phyloP scores from a whole-genome alignment of 1,140 invertebrate genomes.

The Diorhabda carinulata region DNA sequence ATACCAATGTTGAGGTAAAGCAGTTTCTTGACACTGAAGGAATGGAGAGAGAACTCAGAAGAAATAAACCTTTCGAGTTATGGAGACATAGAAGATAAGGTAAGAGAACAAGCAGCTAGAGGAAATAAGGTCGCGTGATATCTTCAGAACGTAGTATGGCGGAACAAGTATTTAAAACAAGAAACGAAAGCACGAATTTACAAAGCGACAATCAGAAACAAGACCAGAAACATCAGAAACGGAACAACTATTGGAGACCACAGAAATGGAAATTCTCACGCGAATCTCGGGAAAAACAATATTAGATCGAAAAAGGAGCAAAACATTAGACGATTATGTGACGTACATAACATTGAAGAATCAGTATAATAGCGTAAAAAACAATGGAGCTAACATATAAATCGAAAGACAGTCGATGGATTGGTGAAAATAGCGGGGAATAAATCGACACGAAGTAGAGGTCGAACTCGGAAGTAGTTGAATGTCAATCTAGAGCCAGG shows the following conservation, averaged over 20 bases:
- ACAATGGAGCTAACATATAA: not conserved
- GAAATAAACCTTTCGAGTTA: too few species aligned
- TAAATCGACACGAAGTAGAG: too few species aligned
- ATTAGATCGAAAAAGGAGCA: not conserved
- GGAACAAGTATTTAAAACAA: not conserved
- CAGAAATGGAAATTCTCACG: not conserved
- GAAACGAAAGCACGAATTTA: slow-evolving; percentile 20
- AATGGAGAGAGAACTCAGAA: too few species aligned
- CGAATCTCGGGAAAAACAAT: not conserved
- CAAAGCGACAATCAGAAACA: not conserved
- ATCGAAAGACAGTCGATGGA: not conserved
- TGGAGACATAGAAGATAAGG: too few species aligned
- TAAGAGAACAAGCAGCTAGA: too few species aligned
- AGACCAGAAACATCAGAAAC: not conserved
- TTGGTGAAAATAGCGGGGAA: not conserved
- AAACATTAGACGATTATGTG: not conserved
- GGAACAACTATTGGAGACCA: not conserved
- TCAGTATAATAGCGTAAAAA: not conserved
- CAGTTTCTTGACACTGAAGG: too few species aligned
- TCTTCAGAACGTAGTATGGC: too few species aligned
- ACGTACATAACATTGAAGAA: not conserved
- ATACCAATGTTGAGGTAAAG: too few species aligned
- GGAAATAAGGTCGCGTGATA: too few species aligned
- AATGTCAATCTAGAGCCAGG: too few species aligned
- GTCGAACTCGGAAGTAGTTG: too few species aligned